A percentile compares a stretch with the other conserved stretches of the same genome.
Evolutionary conservation across 2,888 invertebrate species (phyloP).

Genomic region (Tinea pellionella): DNA sequence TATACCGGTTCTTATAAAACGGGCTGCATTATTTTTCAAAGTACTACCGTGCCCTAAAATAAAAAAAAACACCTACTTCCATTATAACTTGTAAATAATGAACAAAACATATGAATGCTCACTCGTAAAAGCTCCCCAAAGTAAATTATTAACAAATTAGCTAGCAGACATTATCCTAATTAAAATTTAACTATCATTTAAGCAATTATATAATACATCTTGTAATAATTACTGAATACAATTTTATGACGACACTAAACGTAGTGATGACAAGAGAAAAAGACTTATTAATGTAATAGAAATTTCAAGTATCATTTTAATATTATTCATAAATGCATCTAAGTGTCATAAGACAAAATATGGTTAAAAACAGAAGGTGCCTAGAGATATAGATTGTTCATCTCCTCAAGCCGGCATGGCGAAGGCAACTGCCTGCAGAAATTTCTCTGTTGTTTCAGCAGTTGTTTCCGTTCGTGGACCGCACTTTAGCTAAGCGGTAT

Average conservation of each 20-base stretch:
- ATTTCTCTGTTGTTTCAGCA: too few relatives aligned
- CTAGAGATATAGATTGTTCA: too few relatives aligned
- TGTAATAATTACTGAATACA: constrained; percentile 20
- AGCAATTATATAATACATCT: constrained; percentile 49
- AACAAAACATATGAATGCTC: background rate
- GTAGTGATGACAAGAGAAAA: background rate
- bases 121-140: background rate
- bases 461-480: too few relatives aligned
- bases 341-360: too few relatives aligned
- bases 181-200: constrained; percentile 37
- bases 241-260: background rate
- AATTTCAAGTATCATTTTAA: background rate
- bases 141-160: constrained; percentile 27
- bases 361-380: too few relatives aligned
- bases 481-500: too few relatives aligned
- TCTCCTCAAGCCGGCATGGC: too few relatives aligned
- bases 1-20: too few relatives aligned
- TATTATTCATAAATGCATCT: too few relatives aligned
- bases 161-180: constrained; percentile 56
- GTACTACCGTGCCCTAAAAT: too few relatives aligned
- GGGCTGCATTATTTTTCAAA: too few relatives aligned
- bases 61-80: background rate
- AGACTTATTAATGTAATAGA: background rate
- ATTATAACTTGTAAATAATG: background rate
- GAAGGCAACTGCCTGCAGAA: too few relatives aligned